Percentiles rank a stretch among this genome's conserved stretches.
Evolutionary conservation across 2,888 invertebrate species (phyloP).

Genomic region (Epirrhoe tristata): DNA sequence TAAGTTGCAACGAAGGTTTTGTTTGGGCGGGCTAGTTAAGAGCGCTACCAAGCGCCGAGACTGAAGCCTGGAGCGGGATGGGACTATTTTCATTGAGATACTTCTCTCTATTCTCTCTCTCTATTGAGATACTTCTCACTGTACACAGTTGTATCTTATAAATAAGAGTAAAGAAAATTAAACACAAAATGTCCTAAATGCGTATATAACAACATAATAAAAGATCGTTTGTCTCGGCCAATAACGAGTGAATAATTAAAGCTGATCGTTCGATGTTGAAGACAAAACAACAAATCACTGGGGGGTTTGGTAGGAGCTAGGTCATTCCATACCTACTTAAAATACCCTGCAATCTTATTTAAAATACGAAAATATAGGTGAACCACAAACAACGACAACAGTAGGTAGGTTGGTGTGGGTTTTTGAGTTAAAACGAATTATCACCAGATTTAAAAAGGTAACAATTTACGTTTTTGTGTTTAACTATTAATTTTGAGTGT

Average conservation of each 20-base stretch:
- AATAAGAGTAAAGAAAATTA: neutral
- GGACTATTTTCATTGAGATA: neutral
- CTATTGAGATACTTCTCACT: neutral
- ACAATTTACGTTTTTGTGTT: no score
- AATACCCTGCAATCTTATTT: no score
- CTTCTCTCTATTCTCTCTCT: neutral
- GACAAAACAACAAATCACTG: conserved; percentile 45
- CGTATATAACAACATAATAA: conserved; percentile 22
- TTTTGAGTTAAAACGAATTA: no score
- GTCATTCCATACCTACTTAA: neutral
- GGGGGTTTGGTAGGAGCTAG: conserved; percentile 15
- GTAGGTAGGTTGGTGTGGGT: no score
- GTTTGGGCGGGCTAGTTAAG: neutral
- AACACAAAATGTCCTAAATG: neutral
- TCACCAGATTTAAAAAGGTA: no score
- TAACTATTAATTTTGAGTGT: no score
- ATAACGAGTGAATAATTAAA: conserved; percentile 61
- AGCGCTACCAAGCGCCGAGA: neutral
- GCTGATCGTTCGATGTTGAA: conserved; percentile 58
- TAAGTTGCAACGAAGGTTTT: neutral
- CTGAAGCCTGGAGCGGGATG: neutral
- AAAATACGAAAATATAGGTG: no score
- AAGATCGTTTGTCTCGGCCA: conserved; percentile 38
- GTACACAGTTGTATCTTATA: no score
- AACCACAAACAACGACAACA: no score